Evolutionary conservation across 1,140 invertebrate genomes (phyloP).

Genomic region (Danaus melanippus): DNA sequence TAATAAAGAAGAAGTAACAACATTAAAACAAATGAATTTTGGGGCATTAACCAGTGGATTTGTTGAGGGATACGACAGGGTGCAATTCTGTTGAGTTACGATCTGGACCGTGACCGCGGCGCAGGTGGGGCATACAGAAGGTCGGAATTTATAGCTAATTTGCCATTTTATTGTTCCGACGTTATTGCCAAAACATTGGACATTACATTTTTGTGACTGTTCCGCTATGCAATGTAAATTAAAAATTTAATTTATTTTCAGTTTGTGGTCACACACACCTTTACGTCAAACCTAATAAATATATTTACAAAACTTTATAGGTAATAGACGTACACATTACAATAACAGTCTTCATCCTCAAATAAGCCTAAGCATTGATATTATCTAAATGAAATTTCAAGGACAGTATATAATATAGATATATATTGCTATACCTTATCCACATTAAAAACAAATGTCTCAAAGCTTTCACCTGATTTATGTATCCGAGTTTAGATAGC

Average conservation of each 20-base stretch:
- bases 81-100: slow-evolving; percentile 57
- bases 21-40: slow-evolving; percentile 18
- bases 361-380: no score
- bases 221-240: no score
- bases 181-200: slow-evolving; percentile 13
- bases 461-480: slow-evolving; percentile 4
- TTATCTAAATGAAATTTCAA: no score
- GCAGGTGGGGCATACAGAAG: slow-evolving; percentile 47
- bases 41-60: slow-evolving; percentile 19
- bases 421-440: no score
- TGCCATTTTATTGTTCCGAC: slow-evolving; percentile 22
- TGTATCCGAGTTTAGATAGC: slow-evolving; percentile 9
- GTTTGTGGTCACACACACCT: no score
- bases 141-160: slow-evolving; percentile 61
- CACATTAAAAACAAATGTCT: neutral
- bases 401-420: no score
- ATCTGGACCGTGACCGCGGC: slow-evolving; percentile 34
- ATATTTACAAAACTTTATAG: no score
- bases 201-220: slow-evolving; percentile 1
- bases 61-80: slow-evolving; percentile 37
- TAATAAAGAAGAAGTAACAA: neutral
- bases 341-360: no score
- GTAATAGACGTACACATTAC: no score
- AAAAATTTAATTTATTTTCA: no score
- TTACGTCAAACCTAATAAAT: no score